phyloP scores from a whole-genome alignment of 1,140 invertebrate genomes.

The Hyles vespertilio region DNA sequence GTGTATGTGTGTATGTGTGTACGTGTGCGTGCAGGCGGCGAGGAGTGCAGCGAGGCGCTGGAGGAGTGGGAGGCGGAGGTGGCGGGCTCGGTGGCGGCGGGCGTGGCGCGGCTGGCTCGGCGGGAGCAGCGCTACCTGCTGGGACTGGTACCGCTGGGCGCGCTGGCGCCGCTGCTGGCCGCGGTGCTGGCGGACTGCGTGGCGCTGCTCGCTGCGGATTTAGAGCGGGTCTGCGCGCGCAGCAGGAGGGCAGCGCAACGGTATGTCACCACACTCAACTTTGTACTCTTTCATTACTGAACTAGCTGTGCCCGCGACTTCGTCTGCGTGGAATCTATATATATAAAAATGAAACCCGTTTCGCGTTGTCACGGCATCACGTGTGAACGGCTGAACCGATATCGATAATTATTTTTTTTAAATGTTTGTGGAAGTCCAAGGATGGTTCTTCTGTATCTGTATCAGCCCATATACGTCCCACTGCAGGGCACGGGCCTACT shows the following conservation, averaged over 20 bases:
- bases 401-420: too few relatives aligned
- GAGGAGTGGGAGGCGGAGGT: conserved; percentile 56
- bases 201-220: conserved; percentile 89
- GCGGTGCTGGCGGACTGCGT: conserved; percentile 90
- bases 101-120: conserved; percentile 91
- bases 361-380: too few relatives aligned
- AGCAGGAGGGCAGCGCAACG: not conserved
- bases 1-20: not conserved
- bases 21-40: conserved; percentile 19
- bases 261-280: too few relatives aligned
- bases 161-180: conserved; percentile 90
- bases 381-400: too few relatives aligned
- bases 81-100: conserved; percentile 80
- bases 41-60: conserved; percentile 40
- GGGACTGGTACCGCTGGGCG: conserved; percentile 87
- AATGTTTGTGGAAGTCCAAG: too few relatives aligned
- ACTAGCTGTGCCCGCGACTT: too few relatives aligned
- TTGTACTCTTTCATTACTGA: too few relatives aligned
- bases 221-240: conserved; percentile 74
- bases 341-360: too few relatives aligned
- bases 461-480: too few relatives aligned
- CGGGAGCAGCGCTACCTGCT: conserved; percentile 89
- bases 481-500: too few relatives aligned
- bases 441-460: too few relatives aligned
- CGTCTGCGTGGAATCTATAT: too few relatives aligned